Percentiles rank a stretch among this genome's conserved stretches.
Evolutionary conservation across 2,797 vertebrate species (phyloP).

Genomic region (Pithecia hirsuta): DNA sequence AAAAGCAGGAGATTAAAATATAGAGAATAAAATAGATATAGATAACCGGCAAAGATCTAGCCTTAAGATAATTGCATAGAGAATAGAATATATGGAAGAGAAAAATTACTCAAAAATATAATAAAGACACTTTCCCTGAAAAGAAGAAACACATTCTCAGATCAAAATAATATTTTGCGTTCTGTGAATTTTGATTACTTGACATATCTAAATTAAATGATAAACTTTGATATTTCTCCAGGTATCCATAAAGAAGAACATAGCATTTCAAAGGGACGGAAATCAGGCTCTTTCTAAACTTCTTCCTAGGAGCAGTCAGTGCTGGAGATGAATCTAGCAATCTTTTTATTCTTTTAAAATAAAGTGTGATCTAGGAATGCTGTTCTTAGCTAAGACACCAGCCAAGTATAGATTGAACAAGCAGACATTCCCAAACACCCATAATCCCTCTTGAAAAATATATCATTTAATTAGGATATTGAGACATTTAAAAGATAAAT

Average conservation of each 20-base stretch:
- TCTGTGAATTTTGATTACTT: slow-evolving; percentile 2
- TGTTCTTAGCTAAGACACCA: not conserved
- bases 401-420: not conserved
- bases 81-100: not conserved
- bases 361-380: not conserved
- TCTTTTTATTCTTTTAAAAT: not conserved
- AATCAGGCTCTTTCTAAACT: not conserved
- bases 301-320: not conserved
- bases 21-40: not conserved
- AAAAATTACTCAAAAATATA: not conserved
- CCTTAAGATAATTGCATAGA: not conserved
- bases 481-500: slow-evolving; percentile 8
- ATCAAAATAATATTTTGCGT: not conserved
- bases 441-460: not conserved
- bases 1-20: not conserved
- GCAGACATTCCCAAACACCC: not conserved
- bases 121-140: not conserved
- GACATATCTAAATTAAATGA: not conserved
- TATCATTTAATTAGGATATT: not conserved
- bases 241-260: not conserved
- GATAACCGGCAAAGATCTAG: not conserved
- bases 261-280: not conserved
- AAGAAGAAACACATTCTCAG: not conserved
- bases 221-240: not conserved
- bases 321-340: not conserved